A percentile compares a stretch with the other conserved stretches of the same genome.
phyloP scores from a whole-genome alignment of 2,797 vertebrate genomes.

The Malurus leucopterus region DNA sequence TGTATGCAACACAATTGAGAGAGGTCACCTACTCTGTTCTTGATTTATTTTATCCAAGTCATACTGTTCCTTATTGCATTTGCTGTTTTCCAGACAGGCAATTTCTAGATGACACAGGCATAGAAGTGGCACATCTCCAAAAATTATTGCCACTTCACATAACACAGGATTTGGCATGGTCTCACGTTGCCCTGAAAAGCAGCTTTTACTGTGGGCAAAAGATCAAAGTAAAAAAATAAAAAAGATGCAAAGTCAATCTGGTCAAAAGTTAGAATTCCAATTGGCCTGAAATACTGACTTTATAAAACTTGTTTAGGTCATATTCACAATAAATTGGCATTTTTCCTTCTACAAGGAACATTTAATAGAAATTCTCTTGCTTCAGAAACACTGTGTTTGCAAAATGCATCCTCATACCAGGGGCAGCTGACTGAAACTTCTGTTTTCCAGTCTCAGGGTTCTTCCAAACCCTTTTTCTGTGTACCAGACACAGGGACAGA shows the following conservation, averaged over 20 bases:
- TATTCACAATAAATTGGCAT: neutral
- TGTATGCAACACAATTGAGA: neutral
- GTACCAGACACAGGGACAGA: neutral
- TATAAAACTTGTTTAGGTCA: neutral
- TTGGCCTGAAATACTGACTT: neutral
- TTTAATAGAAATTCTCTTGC: neutral
- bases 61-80: neutral
- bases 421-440: neutral
- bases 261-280: neutral
- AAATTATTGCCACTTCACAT: neutral
- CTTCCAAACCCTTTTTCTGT: neutral
- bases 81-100: slow-evolving; percentile 2
- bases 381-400: neutral
- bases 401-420: neutral
- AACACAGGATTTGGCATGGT: neutral
- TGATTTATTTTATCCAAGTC: neutral
- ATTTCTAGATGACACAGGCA: neutral
- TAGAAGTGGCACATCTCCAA: neutral
- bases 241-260: neutral
- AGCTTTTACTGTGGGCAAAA: neutral
- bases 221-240: neutral
- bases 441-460: neutral
- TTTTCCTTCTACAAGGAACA: neutral
- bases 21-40: neutral
- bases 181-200: neutral